Conservation (phyloP, 2,888 invertebrate species). For the Eubasilissa splendida region DNA sequence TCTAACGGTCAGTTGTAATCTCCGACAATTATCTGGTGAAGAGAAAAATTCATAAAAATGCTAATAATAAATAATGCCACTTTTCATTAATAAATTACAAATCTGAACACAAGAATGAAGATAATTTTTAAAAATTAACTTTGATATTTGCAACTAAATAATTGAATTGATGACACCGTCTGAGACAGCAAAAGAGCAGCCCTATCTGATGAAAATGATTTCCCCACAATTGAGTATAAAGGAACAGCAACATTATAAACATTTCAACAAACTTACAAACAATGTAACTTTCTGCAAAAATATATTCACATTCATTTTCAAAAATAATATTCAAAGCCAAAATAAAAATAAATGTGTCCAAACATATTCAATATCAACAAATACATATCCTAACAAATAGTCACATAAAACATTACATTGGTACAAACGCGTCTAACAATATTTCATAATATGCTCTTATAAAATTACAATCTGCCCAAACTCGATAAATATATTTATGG, state of each 20-base stretch:
- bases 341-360: slow-evolving; percentile 1
- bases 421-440: slow-evolving; percentile 11
- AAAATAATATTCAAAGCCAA: background rate
- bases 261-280: slow-evolving; percentile 30
- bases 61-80: too few species aligned
- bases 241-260: background rate
- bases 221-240: too few species aligned
- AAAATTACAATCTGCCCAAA: slow-evolving; percentile 39
- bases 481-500: slow-evolving; percentile 38
- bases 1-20: too few species aligned
- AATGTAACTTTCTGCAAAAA: slow-evolving; percentile 32
- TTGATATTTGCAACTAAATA: too few species aligned
- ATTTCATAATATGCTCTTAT: slow-evolving; percentile 7
- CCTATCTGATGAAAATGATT: too few species aligned
- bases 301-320: slow-evolving; percentile 12
- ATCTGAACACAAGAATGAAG: too few species aligned
- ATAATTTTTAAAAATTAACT: too few species aligned
- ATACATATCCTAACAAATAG: slow-evolving; percentile 28
- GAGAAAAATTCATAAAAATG: too few species aligned
- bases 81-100: too few species aligned
- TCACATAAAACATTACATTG: slow-evolving; percentile 14
- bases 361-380: slow-evolving; percentile 25
- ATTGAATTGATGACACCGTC: too few species aligned
- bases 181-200: too few species aligned
- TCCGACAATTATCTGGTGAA: too few species aligned